Conservation (phyloP, 2,113 vertebrate species). For the Zingel zingel region DNA sequence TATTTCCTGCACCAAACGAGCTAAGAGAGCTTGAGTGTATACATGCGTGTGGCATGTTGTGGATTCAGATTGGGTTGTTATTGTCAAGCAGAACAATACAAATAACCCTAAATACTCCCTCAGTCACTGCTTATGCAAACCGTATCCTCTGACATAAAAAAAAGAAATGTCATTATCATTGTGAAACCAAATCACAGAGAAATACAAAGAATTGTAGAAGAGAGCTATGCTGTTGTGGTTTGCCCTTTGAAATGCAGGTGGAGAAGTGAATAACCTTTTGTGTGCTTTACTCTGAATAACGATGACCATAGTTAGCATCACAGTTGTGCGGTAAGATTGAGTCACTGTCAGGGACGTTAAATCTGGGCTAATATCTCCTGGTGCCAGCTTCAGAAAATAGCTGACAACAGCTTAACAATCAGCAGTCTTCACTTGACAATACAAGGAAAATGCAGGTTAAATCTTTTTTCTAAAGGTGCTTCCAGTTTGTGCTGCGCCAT, state of each 20-base stretch:
- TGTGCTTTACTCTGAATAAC: slow-evolving; percentile 26
- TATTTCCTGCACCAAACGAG: slow-evolving; percentile 64
- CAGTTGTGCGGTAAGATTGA: slow-evolving; percentile 14
- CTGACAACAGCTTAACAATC: slow-evolving; percentile 10
- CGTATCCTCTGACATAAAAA: not conserved
- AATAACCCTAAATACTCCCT: slow-evolving; percentile 35
- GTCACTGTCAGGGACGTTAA: slow-evolving; percentile 3
- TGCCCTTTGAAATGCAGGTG: slow-evolving; percentile 34
- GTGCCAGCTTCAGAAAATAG: slow-evolving; percentile 19
- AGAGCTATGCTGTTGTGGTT: not conserved
- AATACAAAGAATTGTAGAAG: not conserved
- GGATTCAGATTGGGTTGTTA: slow-evolving; percentile 17
- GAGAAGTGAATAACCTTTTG: slow-evolving; percentile 36
- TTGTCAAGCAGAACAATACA: slow-evolving; percentile 7
- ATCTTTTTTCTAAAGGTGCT: not conserved
- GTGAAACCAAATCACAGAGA: not conserved
- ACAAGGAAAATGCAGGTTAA: not conserved
- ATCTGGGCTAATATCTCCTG: slow-evolving; percentile 12
- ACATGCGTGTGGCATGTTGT: slow-evolving; percentile 17
- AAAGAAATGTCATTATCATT: not conserved
- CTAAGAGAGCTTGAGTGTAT: slow-evolving; percentile 11
- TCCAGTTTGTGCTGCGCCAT: not conserved
- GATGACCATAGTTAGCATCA: slow-evolving; percentile 15
- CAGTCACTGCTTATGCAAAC: not conserved
- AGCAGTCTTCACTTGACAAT: slow-evolving; percentile 2